Evolutionary conservation across 2,888 invertebrate genomes (phyloP), one percentile per base, ranked within the genome.

Genomic region (Rhorus exstirpatorius): DNA sequence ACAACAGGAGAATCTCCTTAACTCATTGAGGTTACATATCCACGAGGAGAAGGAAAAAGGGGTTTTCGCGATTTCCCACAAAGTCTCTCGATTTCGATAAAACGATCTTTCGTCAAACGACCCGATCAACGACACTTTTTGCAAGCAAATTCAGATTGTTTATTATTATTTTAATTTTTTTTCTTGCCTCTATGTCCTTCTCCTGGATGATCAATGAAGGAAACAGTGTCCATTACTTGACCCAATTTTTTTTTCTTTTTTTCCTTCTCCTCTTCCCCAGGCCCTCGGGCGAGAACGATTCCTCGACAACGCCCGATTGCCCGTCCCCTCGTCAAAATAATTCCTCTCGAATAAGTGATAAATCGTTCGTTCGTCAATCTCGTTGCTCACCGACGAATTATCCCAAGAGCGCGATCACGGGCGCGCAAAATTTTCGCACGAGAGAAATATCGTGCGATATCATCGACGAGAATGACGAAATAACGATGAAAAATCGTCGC

Each of bases 21-120:
- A 41, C 35, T 65, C n/a, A 8, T 72, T 76, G 58, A 75, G 71
- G 41, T 76, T n/a, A n/a, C n/a, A n/a, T 2, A 79, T 72, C 85
- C 88, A 90, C 87, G 89, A 89, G 90, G 90, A 90, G 89, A 90
- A 90, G 89, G 89, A 84, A 89, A 88, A 87, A 85, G 87, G 87
- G 85, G 87, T 81, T 70, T 63, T 63, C 3, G 12, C 49, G 35
- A 12, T 67, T 72, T 41, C 12, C 38, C n/a, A n/a, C n/a, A n/a
- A n/a, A n/a, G n/a, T n/a, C n/a, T n/a, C n/a, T n/a, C n/a, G n/a
- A n/a, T n/a, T 60, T 21, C 46, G 14, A 17, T 17, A 53, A 21
- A 38, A 0, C n/a, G 21, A 12, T 55, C 55, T 44, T 17, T 19
- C 41, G 12, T 26, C 8, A 3, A 14, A 6, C 17, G 49, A 46